A percentile compares a stretch with the other conserved stretches of the same genome.
phyloP scores from a whole-genome alignment of 2,888 invertebrate species.

The Andrena haemorrhoa region DNA sequence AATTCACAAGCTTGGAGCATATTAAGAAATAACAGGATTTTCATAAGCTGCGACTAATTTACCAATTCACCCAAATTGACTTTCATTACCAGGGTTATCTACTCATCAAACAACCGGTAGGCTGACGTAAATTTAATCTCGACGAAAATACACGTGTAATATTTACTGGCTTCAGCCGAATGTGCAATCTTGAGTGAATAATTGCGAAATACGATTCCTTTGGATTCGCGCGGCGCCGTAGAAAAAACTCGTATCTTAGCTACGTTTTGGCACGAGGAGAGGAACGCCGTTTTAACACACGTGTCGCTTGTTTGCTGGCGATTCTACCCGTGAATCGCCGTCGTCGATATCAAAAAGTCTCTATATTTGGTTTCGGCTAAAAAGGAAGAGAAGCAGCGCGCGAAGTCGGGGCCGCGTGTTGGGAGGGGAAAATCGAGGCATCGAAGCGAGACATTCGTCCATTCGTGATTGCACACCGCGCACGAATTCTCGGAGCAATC shows the following conservation, averaged over 20 bases:
- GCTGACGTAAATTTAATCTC: no score
- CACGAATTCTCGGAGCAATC: not conserved
- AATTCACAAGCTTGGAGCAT: no score
- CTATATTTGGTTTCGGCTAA: conserved; percentile 52
- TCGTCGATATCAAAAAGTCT: conserved; percentile 64
- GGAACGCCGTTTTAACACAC: conserved; percentile 71
- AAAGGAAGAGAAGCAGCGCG: conserved; percentile 54
- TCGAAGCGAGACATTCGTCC: not conserved
- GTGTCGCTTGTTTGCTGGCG: conserved; percentile 46
- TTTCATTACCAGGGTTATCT: no score
- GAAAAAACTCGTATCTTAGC: conserved; percentile 66
- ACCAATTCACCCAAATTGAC: no score
- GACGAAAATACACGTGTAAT: no score
- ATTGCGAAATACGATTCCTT: conserved; percentile 5
- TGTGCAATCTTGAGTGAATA: not conserved
- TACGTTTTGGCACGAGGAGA: conserved; percentile 75
- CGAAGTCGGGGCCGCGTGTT: conserved; percentile 3
- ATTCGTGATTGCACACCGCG: not conserved
- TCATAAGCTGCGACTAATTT: no score
- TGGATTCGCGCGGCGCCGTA: conserved; percentile 67
- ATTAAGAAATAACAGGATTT: not conserved
- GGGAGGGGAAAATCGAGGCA: not conserved
- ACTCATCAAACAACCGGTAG: no score
- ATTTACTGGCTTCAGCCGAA: not conserved
- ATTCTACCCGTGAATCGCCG: conserved; percentile 49